phyloP scores from a whole-genome alignment of 2,888 invertebrate species.

The Nemoura dubitans region DNA sequence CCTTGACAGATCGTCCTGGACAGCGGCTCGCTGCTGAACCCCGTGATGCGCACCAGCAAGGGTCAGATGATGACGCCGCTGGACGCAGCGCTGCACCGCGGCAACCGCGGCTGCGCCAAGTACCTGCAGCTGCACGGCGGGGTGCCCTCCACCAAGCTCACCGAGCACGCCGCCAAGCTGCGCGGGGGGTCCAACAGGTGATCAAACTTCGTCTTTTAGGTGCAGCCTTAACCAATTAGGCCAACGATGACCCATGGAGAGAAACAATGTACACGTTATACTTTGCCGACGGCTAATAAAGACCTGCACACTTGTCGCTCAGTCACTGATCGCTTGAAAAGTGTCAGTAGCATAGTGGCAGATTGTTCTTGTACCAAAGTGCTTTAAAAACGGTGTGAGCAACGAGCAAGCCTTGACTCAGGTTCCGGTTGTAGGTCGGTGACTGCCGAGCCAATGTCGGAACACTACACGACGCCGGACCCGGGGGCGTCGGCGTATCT shows the following conservation, averaged over 20 bases:
- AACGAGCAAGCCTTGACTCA: not conserved
- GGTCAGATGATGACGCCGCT: constrained; percentile 89
- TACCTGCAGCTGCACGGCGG: constrained; percentile 92
- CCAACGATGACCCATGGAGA: too few species aligned
- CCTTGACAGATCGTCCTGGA: constrained; percentile 74
- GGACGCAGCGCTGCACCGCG: constrained; percentile 88
- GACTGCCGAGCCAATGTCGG: constrained; percentile 48
- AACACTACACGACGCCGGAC: constrained; percentile 47
- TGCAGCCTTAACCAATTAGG: too few species aligned
- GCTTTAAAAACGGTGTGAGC: too few species aligned
- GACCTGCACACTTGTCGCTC: too few species aligned
- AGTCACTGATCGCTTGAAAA: too few species aligned
- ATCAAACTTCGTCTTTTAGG: not conserved
- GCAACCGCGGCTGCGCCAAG: constrained; percentile 90
- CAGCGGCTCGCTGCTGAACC: constrained; percentile 85
- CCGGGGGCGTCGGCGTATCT: constrained; percentile 37
- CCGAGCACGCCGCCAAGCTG: constrained; percentile 53
- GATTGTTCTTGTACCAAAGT: too few species aligned
- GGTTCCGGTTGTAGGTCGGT: not conserved
- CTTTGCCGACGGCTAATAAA: too few species aligned
- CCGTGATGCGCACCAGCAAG: constrained; percentile 82
- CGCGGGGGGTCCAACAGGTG: constrained; percentile 46
- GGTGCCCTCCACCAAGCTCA: constrained; percentile 77
- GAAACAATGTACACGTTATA: too few species aligned
- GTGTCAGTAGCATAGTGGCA: too few species aligned